phyloP scores from a whole-genome alignment of 1,140 invertebrate species.

The Drosophila chauvacae region DNA sequence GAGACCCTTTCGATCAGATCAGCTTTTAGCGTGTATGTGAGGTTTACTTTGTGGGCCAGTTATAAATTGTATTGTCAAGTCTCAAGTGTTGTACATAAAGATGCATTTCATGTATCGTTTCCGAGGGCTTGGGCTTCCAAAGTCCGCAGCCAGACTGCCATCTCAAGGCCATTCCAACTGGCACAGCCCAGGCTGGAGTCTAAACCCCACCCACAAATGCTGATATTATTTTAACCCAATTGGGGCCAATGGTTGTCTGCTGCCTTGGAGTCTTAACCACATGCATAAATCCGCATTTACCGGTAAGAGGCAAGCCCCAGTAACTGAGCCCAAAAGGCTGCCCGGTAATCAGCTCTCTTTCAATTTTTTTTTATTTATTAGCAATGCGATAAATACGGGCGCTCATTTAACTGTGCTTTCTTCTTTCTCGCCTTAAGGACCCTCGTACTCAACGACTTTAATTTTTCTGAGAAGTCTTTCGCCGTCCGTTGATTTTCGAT shows the following conservation, averaged over 20 bases:
- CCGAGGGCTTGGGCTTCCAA: conserved; percentile 20
- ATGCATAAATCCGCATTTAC: conserved; percentile 71
- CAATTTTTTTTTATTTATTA: conserved; percentile 68
- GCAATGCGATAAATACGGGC: conserved; percentile 65
- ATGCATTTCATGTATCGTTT: conserved; percentile 70
- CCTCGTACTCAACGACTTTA: conserved; percentile 23
- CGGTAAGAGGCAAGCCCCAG: conserved; percentile 11
- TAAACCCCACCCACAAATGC: conserved; percentile 11
- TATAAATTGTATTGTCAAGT: not conserved
- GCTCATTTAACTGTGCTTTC: conserved; percentile 67
- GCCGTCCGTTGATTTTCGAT: conserved; percentile 20
- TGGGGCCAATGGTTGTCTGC: conserved; percentile 41
- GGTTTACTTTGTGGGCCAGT: conserved; percentile 4
- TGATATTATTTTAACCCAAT: conserved; percentile 64
- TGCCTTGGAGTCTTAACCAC: conserved; percentile 29
- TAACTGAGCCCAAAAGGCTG: not conserved
- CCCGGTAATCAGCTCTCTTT: conserved; percentile 28
- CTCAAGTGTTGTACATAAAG: conserved; percentile 8
- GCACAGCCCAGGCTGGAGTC: not conserved
- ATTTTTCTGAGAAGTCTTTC: conserved; percentile 64
- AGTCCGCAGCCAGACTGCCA: not conserved
- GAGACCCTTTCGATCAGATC: not conserved
- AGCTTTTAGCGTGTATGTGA: not conserved
- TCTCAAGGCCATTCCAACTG: conserved; percentile 51
- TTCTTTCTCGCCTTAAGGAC: conserved; percentile 59